Conservation (phyloP, 2,113 vertebrate genomes). For the Mus spicilegus region DNA sequence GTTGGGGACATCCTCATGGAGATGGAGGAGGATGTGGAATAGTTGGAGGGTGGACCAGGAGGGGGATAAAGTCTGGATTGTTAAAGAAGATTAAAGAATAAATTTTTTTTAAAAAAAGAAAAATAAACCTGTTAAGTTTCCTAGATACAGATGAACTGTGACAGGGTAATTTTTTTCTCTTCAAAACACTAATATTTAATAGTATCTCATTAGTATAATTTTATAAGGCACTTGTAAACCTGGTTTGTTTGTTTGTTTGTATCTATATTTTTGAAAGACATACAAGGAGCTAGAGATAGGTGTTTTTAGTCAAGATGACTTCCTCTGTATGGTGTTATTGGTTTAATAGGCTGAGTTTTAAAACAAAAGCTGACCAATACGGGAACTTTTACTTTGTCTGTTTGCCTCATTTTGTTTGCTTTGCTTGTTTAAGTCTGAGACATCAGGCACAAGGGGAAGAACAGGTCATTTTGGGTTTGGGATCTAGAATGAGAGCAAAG, state of each 20-base stretch:
- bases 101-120: not conserved
- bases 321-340: not conserved
- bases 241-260: not conserved
- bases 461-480: not conserved
- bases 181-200: not conserved
- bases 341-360: constrained; percentile 1
- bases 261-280: not conserved
- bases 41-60: no score
- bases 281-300: not conserved
- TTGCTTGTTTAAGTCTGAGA: not conserved
- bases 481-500: not conserved
- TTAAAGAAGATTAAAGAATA: no score
- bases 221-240: not conserved
- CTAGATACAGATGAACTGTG: not conserved
- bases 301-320: not conserved
- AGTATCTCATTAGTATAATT: not conserved
- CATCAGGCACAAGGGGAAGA: not conserved
- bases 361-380: not conserved
- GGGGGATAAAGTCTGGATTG: no score
- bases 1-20: no score
- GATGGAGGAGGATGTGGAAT: no score
- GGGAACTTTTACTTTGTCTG: not conserved
- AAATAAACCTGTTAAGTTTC: not conserved
- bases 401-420: not conserved
- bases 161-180: not conserved